Evolutionary conservation across 2,113 vertebrate species (phyloP).

Genomic region (Tyto alba): DNA sequence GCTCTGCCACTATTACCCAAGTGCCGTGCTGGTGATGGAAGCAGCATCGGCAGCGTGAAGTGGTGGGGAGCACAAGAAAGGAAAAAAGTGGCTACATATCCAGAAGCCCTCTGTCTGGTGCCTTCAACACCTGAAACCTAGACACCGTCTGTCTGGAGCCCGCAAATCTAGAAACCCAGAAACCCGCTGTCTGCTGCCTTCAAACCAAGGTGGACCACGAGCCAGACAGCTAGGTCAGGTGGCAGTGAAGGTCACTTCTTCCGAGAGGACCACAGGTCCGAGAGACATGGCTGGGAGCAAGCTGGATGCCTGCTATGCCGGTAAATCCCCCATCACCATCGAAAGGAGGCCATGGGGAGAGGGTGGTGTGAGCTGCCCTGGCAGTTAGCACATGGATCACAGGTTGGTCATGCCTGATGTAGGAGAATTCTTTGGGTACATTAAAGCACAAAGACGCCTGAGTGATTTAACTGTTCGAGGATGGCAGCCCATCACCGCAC

Average conservation of each 20-base stretch:
- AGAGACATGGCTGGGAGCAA: neutral
- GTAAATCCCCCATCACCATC: neutral
- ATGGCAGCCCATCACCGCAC: neutral
- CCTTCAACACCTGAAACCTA: neutral
- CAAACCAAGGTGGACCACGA: accelerated
- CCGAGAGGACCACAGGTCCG: neutral
- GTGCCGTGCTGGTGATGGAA: neutral
- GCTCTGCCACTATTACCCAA: neutral
- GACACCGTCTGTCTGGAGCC: neutral
- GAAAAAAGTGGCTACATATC: neutral
- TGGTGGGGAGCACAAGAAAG: neutral
- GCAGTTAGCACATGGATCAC: neutral
- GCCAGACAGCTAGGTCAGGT: neutral
- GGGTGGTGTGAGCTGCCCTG: neutral
- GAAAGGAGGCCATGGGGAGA: neutral
- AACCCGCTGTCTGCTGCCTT: neutral
- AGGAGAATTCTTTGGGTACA: neutral
- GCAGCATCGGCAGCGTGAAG: neutral
- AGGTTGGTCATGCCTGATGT: neutral
- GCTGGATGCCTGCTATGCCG: neutral
- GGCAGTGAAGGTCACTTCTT: neutral
- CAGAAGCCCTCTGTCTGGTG: neutral
- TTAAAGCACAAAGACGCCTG: neutral
- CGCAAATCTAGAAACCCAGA: neutral
- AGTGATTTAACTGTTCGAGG: neutral